Evolutionary conservation across 1,140 invertebrate genomes (phyloP).

Genomic region (Phortica variegata): DNA sequence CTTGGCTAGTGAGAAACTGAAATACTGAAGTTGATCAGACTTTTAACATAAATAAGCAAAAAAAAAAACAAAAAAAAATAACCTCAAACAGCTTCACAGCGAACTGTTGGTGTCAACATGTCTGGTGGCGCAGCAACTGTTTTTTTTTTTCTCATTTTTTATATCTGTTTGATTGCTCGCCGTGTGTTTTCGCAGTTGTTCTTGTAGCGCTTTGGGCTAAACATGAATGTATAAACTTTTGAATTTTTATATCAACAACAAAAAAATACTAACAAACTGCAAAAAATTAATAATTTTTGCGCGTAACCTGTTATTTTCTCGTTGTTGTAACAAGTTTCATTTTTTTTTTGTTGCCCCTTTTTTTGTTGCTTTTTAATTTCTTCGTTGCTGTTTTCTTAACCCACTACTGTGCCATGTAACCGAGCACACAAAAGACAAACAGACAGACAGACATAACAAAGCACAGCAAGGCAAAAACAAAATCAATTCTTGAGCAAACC

Average conservation of each 20-base stretch:
- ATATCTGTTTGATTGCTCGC: too few relatives aligned
- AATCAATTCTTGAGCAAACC: slow-evolving; percentile 54
- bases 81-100: slow-evolving; percentile 9
- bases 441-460: too few relatives aligned
- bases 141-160: slow-evolving; percentile 9
- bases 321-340: slow-evolving; percentile 9
- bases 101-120: slow-evolving; percentile 42
- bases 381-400: slow-evolving; percentile 13
- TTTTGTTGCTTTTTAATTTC: not conserved
- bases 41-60: too few relatives aligned
- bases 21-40: too few relatives aligned
- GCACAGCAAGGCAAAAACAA: slow-evolving; percentile 13
- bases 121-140: slow-evolving; percentile 31
- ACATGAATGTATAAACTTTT: too few relatives aligned
- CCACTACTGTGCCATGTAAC: too few relatives aligned
- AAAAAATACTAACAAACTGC: slow-evolving; percentile 2
- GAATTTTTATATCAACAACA: too few relatives aligned
- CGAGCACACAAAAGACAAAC: too few relatives aligned
- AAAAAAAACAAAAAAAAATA: slow-evolving; percentile 32
- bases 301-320: slow-evolving; percentile 27
- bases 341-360: not conserved
- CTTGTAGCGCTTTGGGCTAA: slow-evolving; percentile 30
- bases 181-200: slow-evolving; percentile 12
- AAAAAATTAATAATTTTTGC: slow-evolving; percentile 26
- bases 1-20: too few relatives aligned